Conservation (phyloP, 2,797 vertebrate species). For the Cyprinodon diabolis region DNA sequence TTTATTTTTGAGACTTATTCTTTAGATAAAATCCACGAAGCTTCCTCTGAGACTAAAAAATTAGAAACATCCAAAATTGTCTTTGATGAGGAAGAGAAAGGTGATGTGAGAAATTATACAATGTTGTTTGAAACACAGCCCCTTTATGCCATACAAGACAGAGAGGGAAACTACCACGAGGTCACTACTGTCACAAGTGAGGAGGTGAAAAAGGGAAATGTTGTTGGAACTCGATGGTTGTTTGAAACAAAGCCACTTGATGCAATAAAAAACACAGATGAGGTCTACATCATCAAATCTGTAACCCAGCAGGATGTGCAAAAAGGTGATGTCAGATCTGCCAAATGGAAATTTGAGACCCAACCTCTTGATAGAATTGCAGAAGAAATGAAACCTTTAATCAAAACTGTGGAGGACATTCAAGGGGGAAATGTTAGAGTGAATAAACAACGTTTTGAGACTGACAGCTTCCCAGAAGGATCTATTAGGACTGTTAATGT, state of each 20-base stretch:
- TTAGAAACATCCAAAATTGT: conserved; percentile 72
- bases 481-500: conserved; percentile 87
- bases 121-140: conserved; percentile 95
- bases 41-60: conserved; percentile 70
- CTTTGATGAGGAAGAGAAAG: conserved; percentile 83
- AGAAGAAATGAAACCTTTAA: conserved; percentile 76
- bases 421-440: conserved; percentile 88
- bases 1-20: conserved; percentile 92
- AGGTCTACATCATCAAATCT: conserved; percentile 90
- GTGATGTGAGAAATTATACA: conserved; percentile 89
- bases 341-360: conserved; percentile 93
- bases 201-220: conserved; percentile 89
- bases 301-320: conserved; percentile 91
- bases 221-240: conserved; percentile 89
- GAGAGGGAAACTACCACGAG: conserved; percentile 90
- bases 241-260: conserved; percentile 97
- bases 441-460: conserved; percentile 87
- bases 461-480: conserved; percentile 71
- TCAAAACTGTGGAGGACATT: conserved; percentile 84
- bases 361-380: conserved; percentile 89
- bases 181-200: conserved; percentile 94
- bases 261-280: conserved; percentile 87
- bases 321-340: conserved; percentile 89
- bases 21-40: conserved; percentile 88
- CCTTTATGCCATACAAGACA: conserved; percentile 92